Conservation (phyloP, 1,140 invertebrate species). For the Papilio polyxenes region DNA sequence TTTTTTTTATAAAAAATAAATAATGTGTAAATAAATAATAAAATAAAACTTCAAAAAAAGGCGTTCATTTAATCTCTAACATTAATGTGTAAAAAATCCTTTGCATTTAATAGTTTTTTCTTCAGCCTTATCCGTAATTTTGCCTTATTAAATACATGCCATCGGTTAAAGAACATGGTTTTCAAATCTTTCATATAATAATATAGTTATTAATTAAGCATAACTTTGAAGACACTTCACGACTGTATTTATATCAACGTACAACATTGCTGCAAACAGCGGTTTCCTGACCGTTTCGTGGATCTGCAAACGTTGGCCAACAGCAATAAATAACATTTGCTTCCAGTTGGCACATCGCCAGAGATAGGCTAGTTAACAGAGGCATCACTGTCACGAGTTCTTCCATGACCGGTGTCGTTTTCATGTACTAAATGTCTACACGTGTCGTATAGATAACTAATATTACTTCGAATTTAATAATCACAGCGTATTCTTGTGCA, state of each 20-base stretch:
- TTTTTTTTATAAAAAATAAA: too few relatives aligned
- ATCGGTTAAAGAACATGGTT: too few relatives aligned
- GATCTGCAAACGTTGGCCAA: background rate
- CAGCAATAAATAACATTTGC: background rate
- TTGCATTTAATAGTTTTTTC: too few relatives aligned
- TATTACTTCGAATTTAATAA: background rate
- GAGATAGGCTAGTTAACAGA: conserved; percentile 5
- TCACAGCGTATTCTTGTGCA: background rate
- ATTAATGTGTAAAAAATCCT: too few relatives aligned
- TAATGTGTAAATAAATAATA: too few relatives aligned
- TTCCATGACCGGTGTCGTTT: background rate
- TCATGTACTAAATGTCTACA: conserved; percentile 1
- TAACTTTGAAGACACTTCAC: background rate
- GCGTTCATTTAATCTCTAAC: too few relatives aligned
- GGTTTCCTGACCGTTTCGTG: background rate
- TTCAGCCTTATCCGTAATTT: too few relatives aligned
- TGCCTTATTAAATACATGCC: too few relatives aligned
- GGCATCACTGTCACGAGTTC: conserved; percentile 9
- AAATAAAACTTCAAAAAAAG: background rate
- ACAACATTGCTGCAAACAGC: background rate
- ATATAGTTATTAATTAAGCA: background rate
- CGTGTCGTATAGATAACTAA: background rate
- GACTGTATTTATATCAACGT: background rate
- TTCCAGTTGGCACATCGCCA: conserved; percentile 4
- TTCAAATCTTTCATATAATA: too few relatives aligned